These are phyloP conservation scores for Apantesis nais DNA, from an alignment of 2,888 invertebrate genomes.

Conservation along the genomic window DNA sequence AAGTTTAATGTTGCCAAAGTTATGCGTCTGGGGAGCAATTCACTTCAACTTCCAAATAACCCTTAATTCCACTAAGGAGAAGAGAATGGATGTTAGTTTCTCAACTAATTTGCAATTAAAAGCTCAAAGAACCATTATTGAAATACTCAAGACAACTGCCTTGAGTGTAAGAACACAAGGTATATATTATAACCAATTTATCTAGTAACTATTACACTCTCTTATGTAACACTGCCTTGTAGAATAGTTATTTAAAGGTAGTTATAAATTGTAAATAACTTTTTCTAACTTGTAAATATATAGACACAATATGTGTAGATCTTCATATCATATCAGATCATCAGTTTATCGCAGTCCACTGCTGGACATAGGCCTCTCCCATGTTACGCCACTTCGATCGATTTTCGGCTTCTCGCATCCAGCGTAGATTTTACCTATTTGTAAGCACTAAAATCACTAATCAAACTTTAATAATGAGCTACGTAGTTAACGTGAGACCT, in stretches of 20 bases:
- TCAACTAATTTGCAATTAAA: constrained; percentile 57
- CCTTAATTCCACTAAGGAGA: constrained; percentile 52
- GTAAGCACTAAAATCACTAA: not conserved
- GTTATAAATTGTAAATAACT: not conserved
- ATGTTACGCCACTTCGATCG: too few species aligned
- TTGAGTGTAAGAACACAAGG: constrained; percentile 33
- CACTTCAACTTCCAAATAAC: constrained; percentile 50
- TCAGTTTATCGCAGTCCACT: too few species aligned
- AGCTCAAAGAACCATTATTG: constrained; percentile 42
- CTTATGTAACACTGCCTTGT: not conserved
- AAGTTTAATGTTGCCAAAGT: constrained; percentile 33
- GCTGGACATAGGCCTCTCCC: too few species aligned
- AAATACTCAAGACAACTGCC: constrained; percentile 37
- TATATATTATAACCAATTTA: not conserved
- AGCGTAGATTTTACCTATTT: too few species aligned
- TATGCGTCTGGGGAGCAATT: constrained; percentile 42
- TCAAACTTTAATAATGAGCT: not conserved
- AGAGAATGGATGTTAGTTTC: constrained; percentile 52
- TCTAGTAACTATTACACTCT: not conserved
- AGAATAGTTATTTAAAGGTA: not conserved
- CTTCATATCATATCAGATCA: too few species aligned
- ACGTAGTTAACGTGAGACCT: too few species aligned
- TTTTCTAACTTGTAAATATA: too few species aligned
- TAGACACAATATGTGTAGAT: too few species aligned
- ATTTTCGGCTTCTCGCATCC: too few species aligned